Percentiles rank a stretch among this genome's conserved stretches.
These are phyloP conservation scores for Scolanthus callimorphus DNA, from an alignment of 92 coral and sea anemone species.

Conservation along the genomic window DNA sequence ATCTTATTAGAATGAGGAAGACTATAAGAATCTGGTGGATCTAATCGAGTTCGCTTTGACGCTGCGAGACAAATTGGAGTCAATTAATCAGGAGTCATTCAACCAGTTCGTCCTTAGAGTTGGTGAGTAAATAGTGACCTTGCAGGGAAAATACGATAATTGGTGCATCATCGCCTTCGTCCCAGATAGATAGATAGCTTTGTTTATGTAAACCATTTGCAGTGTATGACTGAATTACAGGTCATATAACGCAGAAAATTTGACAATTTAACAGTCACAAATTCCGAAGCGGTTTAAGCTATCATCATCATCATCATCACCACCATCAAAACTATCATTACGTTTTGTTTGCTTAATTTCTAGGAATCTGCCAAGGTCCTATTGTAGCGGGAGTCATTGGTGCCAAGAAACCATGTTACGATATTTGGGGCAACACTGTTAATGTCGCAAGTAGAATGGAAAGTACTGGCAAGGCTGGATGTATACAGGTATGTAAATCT, in stretches of 20 bases:
- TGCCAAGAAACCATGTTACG: constrained; percentile 97
- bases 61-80: constrained; percentile 73
- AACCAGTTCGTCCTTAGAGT: constrained; percentile 91
- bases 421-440: constrained; percentile 98
- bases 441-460: constrained; percentile 99
- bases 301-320: too few species aligned
- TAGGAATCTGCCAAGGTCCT: constrained; percentile 94
- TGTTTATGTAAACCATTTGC: too few species aligned
- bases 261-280: too few species aligned
- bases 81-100: constrained; percentile 87
- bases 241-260: too few species aligned
- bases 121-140: constrained; percentile 52
- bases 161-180: too few species aligned
- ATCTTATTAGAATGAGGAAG: constrained; percentile 37
- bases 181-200: too few species aligned
- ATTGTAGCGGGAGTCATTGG: constrained; percentile 99
- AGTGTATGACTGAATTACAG: too few species aligned
- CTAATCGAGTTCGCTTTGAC: constrained; percentile 88
- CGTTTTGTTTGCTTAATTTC: background rate
- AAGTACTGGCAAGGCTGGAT: constrained; percentile 93
- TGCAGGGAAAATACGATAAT: too few species aligned
- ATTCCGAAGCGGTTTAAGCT: too few species aligned
- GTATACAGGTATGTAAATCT: constrained; percentile 78
- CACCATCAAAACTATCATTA: too few species aligned
- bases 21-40: constrained; percentile 73